Conservation (phyloP, 2,797 vertebrate species). For the Silurus aristotelis region DNA sequence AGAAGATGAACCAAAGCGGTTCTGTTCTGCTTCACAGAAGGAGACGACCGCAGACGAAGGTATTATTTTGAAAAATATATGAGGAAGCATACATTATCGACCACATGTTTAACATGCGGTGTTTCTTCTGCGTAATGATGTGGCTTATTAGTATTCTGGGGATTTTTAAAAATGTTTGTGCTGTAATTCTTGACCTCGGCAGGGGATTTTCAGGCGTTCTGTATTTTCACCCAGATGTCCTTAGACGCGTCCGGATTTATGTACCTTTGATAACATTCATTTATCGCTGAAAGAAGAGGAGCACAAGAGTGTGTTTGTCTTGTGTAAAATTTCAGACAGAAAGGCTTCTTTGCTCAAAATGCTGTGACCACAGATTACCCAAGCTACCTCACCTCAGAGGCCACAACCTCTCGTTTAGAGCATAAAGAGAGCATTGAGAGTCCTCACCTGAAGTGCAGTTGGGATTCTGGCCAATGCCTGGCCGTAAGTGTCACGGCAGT, state of each 20-base stretch:
- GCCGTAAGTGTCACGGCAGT: conserved; percentile 94
- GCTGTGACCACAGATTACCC: conserved; percentile 35
- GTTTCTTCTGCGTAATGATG: conserved; percentile 39
- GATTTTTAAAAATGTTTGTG: conserved; percentile 53
- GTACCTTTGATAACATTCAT: conserved; percentile 18
- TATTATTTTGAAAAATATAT: conserved; percentile 44
- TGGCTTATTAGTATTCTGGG: conserved; percentile 66
- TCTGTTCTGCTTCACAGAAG: conserved; percentile 62
- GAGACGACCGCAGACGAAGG: conserved; percentile 31
- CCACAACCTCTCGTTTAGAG: conserved; percentile 10
- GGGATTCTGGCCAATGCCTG: conserved; percentile 94
- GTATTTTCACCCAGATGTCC: conserved; percentile 52
- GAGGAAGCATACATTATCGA: conserved; percentile 20
- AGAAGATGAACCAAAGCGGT: conserved; percentile 70
- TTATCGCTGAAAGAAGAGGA: conserved; percentile 16
- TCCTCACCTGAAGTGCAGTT: conserved; percentile 88
- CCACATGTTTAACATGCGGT: conserved; percentile 25
- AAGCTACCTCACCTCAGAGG: conserved; percentile 27
- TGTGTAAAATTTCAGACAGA: conserved; percentile 19
- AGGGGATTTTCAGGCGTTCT: conserved; percentile 60
- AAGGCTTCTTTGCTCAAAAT: conserved; percentile 33
- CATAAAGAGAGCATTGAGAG: conserved; percentile 39
- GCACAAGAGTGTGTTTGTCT: conserved; percentile 26
- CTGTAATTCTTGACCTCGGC: conserved; percentile 60
- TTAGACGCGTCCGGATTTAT: background rate